Evolutionary conservation across 2,113 vertebrate species (phyloP), one percentile per base, ranked within the genome.

Genomic region (Nannobrachium achirus): DNA sequence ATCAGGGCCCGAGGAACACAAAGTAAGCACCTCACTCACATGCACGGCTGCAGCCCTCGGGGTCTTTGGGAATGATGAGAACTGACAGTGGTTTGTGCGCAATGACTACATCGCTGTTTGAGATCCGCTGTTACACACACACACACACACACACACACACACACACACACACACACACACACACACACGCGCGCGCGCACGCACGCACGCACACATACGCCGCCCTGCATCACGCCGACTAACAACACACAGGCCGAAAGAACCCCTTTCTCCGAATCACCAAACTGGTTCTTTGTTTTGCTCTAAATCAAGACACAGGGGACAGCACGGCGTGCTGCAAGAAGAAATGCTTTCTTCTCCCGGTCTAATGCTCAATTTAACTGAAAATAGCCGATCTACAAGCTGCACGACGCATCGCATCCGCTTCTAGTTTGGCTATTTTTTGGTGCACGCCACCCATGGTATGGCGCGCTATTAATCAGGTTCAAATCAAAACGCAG

Each of bases 11-110:
- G 84, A 84, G 81, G 84, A 88, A 80, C 83, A 86, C 81, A 88
- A 83, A 86, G 81, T 86, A 85, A 89, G 84, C 86, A 80, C 82
- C 87, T 89, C 84, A 71, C 87, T 89, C 86, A 74, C 87, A 89
- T 79, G 83, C 89, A 85, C 79, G 78, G 46, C 78, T 64, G 71
- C 59, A 72, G 74, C 84, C 78, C 82, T 84, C 71, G 1, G 87
- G 84, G 87, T 83, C 68, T 83, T 38, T 66, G 75, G 83, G 84
- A 88, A 77, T 87, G 86, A 90, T 89, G 81, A 86, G 87, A 89
- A 73, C 86, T 89, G 89, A 90, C 89, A 89, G 86, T 77, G 79
- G 82, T 87, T 83, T 87, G 79, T 86, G 86, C 71, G 79, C 75
- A 76, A 80, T 78, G 86, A 88, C 86, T 88, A 74, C 63, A 80